Percentiles rank a stretch among this genome's conserved stretches.
phyloP scores from a whole-genome alignment of 2,797 vertebrate species.

The Bradypodion ventrale region DNA sequence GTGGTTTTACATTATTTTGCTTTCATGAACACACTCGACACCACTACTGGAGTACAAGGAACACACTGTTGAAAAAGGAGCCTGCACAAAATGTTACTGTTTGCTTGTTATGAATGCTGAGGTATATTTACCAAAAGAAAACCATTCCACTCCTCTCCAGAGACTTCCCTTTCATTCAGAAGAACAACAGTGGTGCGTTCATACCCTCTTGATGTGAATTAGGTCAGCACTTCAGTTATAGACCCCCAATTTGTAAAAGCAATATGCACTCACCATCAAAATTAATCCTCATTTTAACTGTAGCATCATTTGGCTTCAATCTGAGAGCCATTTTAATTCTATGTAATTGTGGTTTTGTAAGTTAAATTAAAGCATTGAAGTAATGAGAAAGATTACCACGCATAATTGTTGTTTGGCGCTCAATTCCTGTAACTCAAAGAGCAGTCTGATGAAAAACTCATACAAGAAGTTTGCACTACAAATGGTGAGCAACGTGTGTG shows the following conservation, averaged over 20 bases:
- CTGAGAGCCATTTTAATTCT: conserved; percentile 9
- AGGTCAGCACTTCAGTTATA: conserved; percentile 51
- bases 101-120: conserved; percentile 72
- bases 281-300: conserved; percentile 34
- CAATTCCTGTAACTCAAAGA: conserved; percentile 16
- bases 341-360: conserved; percentile 11
- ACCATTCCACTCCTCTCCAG: conserved; percentile 85
- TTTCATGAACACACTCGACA: conserved; percentile 68
- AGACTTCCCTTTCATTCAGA: conserved; percentile 77
- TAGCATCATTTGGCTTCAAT: conserved; percentile 17
- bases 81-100: conserved; percentile 77
- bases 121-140: conserved; percentile 82
- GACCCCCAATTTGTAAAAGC: conserved; percentile 39
- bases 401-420: neutral
- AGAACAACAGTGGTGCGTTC: conserved; percentile 66
- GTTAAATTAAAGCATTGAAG: conserved; percentile 7
- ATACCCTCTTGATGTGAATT: conserved; percentile 53
- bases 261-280: conserved; percentile 52
- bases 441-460: no score
- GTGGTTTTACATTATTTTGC: conserved; percentile 51
- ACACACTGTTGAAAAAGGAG: conserved; percentile 69
- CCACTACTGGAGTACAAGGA: conserved; percentile 68
- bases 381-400: neutral
- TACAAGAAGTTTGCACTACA: neutral
- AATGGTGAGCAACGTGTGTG: conserved; percentile 3